Conservation (phyloP, 1,140 invertebrate species). For the Apocrypta bakeri region DNA sequence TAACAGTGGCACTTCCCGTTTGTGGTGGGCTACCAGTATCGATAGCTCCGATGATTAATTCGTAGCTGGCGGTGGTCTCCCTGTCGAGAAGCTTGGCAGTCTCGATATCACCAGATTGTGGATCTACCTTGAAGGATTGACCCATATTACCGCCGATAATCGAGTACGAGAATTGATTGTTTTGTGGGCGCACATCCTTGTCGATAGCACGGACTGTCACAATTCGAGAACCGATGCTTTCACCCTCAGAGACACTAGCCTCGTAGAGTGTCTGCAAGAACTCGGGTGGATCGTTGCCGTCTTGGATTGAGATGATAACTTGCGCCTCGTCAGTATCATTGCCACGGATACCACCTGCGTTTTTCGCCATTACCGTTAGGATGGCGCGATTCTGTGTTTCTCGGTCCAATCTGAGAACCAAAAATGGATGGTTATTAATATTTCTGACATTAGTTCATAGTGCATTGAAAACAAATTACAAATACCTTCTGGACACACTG, state of each 20-base stretch:
- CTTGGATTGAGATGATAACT: constrained; percentile 93
- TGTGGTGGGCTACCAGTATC: constrained; percentile 91
- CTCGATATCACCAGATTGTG: constrained; percentile 87
- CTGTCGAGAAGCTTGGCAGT: constrained; percentile 86
- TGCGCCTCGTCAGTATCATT: constrained; percentile 97
- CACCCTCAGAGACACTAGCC: constrained; percentile 86
- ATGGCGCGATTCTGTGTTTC: constrained; percentile 94
- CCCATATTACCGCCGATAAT: constrained; percentile 89
- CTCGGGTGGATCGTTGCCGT: constrained; percentile 96
- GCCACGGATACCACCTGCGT: constrained; percentile 91
- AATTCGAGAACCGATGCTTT: constrained; percentile 81
- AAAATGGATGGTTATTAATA: neutral
- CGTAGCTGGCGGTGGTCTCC: constrained; percentile 85
- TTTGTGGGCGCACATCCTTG: constrained; percentile 92
- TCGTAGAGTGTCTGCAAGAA: constrained; percentile 87
- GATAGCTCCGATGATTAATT: constrained; percentile 90
- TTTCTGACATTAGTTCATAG: neutral
- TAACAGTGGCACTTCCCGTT: constrained; percentile 89
- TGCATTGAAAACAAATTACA: neutral
- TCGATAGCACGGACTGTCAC: constrained; percentile 89
- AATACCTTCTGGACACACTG: constrained; percentile 80
- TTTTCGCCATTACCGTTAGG: constrained; percentile 95
- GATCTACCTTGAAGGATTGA: constrained; percentile 92
- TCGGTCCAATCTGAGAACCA: constrained; percentile 85
- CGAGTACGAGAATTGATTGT: constrained; percentile 94